Evolutionary conservation across 2,113 vertebrate species (phyloP).

Genomic region (Lagopus muta): DNA sequence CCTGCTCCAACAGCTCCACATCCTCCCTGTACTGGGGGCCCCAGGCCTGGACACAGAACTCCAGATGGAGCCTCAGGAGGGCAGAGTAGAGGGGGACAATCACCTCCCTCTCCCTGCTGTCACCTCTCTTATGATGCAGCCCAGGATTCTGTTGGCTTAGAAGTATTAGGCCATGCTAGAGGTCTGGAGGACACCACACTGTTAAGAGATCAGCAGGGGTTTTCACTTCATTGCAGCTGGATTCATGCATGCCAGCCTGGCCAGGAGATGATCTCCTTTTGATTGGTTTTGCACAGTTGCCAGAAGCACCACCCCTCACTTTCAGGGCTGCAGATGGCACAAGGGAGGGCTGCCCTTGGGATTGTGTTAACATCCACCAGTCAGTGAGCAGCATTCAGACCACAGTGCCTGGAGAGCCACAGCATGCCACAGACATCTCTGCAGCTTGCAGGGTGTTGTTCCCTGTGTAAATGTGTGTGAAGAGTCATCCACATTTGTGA

Average conservation of each 20-base stretch:
- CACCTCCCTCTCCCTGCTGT: too few species aligned
- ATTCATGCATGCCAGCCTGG: not conserved
- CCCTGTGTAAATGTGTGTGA: not conserved
- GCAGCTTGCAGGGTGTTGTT: not conserved
- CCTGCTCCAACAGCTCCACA: too few species aligned
- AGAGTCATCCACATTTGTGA: not conserved
- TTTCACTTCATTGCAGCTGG: not conserved
- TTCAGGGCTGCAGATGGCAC: accelerated
- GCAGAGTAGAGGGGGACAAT: too few species aligned
- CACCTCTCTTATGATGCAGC: too few species aligned
- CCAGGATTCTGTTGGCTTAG: not conserved
- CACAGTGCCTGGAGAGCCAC: not conserved
- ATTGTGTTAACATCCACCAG: accelerated
- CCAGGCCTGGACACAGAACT: too few species aligned
- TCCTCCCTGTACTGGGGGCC: too few species aligned
- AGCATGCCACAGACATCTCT: not conserved
- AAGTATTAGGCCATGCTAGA: not conserved
- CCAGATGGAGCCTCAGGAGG: too few species aligned
- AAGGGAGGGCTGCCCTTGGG: not conserved
- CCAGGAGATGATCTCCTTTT: not conserved
- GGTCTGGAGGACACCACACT: not conserved
- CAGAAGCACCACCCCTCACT: not conserved
- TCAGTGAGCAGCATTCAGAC: not conserved
- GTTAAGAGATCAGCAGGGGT: not conserved
- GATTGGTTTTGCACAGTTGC: not conserved